These are phyloP conservation scores for Cichladusa arquata DNA, from an alignment of 2,113 vertebrate genomes.

Conservation along the genomic window DNA sequence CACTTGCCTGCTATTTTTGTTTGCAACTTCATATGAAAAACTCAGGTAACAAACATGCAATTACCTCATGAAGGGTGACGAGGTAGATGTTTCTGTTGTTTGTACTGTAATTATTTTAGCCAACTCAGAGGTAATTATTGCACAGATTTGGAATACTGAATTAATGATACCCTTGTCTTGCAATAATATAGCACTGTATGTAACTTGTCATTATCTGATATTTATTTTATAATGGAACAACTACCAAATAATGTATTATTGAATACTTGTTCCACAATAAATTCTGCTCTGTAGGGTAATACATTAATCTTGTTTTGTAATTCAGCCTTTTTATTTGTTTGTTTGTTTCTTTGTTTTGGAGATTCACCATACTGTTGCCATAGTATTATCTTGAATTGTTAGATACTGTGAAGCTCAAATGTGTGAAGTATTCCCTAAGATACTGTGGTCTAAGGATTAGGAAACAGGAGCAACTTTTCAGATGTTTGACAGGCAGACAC, in stretches of 20 bases:
- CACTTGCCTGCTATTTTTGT: not conserved
- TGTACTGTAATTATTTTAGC: slow-evolving; percentile 27
- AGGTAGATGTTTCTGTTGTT: not conserved
- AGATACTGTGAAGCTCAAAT: not conserved
- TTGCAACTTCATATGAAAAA: not conserved
- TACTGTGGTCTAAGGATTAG: not conserved
- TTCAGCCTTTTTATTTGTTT: not conserved
- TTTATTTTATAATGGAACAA: slow-evolving; percentile 25
- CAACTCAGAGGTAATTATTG: slow-evolving; percentile 40
- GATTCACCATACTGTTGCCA: not conserved
- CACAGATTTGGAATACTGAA: not conserved
- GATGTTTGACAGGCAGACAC: not conserved
- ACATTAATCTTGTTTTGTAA: not conserved
- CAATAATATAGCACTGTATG: slow-evolving; percentile 1
- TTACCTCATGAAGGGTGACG: not conserved
- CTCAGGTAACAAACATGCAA: not conserved
- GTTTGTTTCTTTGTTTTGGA: not conserved
- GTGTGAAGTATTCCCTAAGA: not conserved
- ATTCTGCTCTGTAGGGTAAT: not conserved
- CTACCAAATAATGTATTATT: not conserved
- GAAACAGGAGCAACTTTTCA: not conserved
- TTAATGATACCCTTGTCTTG: slow-evolving; percentile 7
- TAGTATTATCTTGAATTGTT: not conserved
- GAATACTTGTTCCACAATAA: not conserved
- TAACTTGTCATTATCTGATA: slow-evolving; percentile 11